Conservation (phyloP, 2,797 vertebrate genomes). For the Galaxias olidus region DNA sequence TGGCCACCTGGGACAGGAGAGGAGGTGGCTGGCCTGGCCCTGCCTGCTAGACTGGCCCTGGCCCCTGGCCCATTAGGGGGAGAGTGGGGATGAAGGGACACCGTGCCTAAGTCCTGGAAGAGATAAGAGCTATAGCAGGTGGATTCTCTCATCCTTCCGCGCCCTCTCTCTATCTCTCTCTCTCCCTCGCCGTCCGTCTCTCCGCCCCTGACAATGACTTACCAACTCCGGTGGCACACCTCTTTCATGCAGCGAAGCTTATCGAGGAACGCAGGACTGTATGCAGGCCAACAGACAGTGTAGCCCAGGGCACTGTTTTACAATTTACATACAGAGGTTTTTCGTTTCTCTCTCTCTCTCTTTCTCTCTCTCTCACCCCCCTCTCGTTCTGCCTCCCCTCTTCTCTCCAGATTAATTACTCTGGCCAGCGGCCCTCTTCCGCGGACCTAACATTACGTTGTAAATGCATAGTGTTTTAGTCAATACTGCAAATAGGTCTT, state of each 20-base stretch:
- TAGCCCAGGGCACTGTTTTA: neutral
- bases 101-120: neutral
- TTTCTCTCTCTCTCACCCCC: conserved; percentile 15
- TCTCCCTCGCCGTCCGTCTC: conserved; percentile 10
- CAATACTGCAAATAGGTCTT: conserved; percentile 79
- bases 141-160: neutral
- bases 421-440: conserved; percentile 56
- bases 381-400: conserved; percentile 60
- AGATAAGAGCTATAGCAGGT: conserved; percentile 32
- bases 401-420: conserved; percentile 76
- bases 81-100: conserved; percentile 29
- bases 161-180: conserved; percentile 16
- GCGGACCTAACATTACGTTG: conserved; percentile 76
- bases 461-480: conserved; percentile 79
- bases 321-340: neutral
- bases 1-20: conserved; percentile 58
- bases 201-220: conserved; percentile 62
- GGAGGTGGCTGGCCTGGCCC: conserved; percentile 37
- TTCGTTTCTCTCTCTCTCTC: conserved; percentile 32
- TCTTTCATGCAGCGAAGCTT: conserved; percentile 63
- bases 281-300: conserved; percentile 59
- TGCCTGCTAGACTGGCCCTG: conserved; percentile 18
- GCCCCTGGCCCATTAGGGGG: conserved; percentile 44
- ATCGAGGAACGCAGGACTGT: conserved; percentile 67
- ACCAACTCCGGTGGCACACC: conserved; percentile 58